These are phyloP conservation scores for Silurus meridionalis DNA, from an alignment of 2,113 vertebrate genomes.

Conservation along the genomic window DNA sequence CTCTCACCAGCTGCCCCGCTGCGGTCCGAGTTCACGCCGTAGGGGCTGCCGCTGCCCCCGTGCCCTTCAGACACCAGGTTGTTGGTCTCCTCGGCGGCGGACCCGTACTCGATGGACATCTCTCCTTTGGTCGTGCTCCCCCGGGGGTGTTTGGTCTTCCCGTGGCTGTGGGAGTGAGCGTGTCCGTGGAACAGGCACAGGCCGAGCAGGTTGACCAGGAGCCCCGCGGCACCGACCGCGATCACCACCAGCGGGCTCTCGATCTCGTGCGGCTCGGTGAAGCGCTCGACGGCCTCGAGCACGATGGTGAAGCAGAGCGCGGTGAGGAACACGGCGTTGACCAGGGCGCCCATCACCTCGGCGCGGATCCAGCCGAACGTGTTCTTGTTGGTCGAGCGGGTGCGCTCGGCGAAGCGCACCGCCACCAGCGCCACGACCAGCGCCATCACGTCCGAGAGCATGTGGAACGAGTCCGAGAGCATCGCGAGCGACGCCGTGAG, in stretches of 20 bases:
- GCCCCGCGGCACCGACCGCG: constrained; percentile 84
- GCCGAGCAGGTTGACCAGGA: constrained; percentile 92
- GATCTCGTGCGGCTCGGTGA: constrained; percentile 91
- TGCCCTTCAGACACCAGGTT: constrained; percentile 81
- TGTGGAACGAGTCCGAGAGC: constrained; percentile 98
- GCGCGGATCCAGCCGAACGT: constrained; percentile 98
- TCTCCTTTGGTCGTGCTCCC: constrained; percentile 54
- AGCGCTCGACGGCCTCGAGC: constrained; percentile 91
- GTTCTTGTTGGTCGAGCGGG: constrained; percentile 92
- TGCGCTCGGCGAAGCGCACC: constrained; percentile 91
- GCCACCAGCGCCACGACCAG: constrained; percentile 92
- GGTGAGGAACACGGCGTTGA: constrained; percentile 96
- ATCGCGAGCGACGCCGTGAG: constrained; percentile 91
- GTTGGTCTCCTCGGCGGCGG: constrained; percentile 88
- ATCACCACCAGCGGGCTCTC: constrained; percentile 81
- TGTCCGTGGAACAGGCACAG: constrained; percentile 93
- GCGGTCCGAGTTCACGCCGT: constrained; percentile 69
- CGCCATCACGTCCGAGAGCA: constrained; percentile 97
- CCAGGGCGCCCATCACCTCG: constrained; percentile 97
- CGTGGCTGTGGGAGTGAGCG: constrained; percentile 71
- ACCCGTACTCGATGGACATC: constrained; percentile 59
- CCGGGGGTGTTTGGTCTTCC: constrained; percentile 58
- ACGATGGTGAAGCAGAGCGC: constrained; percentile 97
- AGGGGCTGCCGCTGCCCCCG: constrained; percentile 79
- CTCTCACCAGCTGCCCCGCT: constrained; percentile 58